phyloP scores from a whole-genome alignment of 2,888 invertebrate species.

The Branchellion lobata region DNA sequence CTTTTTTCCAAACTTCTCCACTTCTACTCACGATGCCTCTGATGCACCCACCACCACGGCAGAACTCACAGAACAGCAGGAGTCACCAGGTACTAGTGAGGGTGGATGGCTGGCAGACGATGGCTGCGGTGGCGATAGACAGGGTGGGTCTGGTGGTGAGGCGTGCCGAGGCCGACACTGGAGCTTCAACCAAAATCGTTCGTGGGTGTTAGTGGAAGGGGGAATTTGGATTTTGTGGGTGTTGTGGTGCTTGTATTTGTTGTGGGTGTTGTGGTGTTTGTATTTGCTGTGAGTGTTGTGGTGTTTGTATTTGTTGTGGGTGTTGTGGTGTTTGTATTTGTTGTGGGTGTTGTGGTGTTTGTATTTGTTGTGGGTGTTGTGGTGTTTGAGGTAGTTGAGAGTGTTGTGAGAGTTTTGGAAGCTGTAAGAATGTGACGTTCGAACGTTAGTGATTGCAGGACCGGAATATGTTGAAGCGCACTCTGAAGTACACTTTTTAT shows the following conservation, averaged over 20 bases:
- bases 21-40: no score
- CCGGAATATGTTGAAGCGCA: no score
- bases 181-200: slow-evolving; percentile 49
- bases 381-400: no score
- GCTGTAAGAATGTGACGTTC: no score
- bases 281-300: not conserved
- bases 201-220: slow-evolving; percentile 40
- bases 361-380: slow-evolving; percentile 4
- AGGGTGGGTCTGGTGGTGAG: slow-evolving; percentile 88
- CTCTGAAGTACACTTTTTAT: no score
- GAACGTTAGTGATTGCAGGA: no score
- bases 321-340: not conserved
- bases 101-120: slow-evolving; percentile 83
- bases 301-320: no score
- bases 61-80: slow-evolving; percentile 74
- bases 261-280: slow-evolving; percentile 1
- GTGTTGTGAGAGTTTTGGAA: slow-evolving; percentile 1
- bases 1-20: no score
- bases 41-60: slow-evolving; percentile 26
- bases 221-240: no score
- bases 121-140: slow-evolving; percentile 89
- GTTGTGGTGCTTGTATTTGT: not conserved
- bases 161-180: slow-evolving; percentile 59
- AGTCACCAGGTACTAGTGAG: slow-evolving; percentile 84
- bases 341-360: not conserved